Conservation (phyloP, 2,888 invertebrate genomes). For the Ichneumoninae sp. region DNA sequence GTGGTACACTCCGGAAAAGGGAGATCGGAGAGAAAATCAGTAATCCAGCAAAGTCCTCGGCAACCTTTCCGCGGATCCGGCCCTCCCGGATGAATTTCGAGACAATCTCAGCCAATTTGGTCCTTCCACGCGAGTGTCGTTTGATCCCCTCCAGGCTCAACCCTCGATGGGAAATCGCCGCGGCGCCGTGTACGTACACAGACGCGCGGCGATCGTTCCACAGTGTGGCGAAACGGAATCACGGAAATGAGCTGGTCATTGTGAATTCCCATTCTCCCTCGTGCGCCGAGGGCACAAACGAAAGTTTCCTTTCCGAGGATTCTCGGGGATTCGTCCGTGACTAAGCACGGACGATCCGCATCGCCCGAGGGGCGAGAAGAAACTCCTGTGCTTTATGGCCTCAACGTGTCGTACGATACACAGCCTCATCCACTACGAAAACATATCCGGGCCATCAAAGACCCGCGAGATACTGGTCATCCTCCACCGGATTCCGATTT, state of each 20-base stretch:
- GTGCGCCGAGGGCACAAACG: conserved; percentile 6
- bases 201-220: conserved; percentile 8
- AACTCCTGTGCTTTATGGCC: background rate
- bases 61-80: background rate
- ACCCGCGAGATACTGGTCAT: background rate
- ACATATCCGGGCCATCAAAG: conserved; percentile 23
- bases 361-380: conserved; percentile 14
- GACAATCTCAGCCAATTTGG: background rate
- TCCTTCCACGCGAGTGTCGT: background rate
- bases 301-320: conserved; percentile 27
- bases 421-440: conserved; percentile 13
- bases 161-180: conserved; percentile 10
- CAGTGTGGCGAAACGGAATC: conserved; percentile 26
- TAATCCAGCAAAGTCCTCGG: background rate
- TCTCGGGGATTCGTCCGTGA: background rate
- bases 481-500: background rate
- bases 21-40: background rate
- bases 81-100: background rate
- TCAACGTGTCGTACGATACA: conserved; percentile 9
- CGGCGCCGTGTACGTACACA: conserved; percentile 24
- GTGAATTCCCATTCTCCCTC: conserved; percentile 34
- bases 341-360: background rate
- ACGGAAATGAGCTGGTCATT: conserved; percentile 19
- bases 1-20: background rate
- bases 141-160: background rate